A percentile compares a stretch with the other conserved stretches of the same genome.
Conservation (phyloP, 2,797 vertebrate genomes). For the Sitta carolinensis region DNA sequence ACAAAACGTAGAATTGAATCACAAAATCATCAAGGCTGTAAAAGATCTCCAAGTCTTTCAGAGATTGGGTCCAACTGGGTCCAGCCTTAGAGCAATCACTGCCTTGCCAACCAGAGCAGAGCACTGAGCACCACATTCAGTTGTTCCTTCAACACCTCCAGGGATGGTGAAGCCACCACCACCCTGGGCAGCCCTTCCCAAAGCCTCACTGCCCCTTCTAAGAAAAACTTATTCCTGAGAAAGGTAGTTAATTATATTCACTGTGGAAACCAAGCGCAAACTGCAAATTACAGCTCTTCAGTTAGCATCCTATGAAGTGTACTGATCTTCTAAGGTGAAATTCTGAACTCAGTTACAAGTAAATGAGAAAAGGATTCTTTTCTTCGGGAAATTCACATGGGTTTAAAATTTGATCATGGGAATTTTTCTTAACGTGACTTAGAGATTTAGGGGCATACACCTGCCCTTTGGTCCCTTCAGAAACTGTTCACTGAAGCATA, state of each 20-base stretch:
- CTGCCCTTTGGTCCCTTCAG: background rate
- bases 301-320: background rate
- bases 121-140: background rate
- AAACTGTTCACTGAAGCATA: background rate
- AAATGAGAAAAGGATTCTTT: background rate
- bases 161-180: background rate
- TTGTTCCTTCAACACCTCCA: background rate
- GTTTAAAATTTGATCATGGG: background rate
- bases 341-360: background rate
- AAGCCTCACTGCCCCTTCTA: background rate
- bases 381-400: background rate
- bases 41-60: background rate
- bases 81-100: background rate
- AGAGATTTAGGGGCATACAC: background rate
- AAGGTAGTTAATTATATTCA: background rate
- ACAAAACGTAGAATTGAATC: background rate
- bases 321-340: background rate
- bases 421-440: background rate
- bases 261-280: background rate
- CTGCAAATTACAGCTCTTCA: background rate
- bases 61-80: background rate
- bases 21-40: background rate
- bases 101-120: background rate
- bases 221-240: background rate
- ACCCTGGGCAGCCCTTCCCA: background rate